Evolutionary conservation across 1,140 invertebrate species (phyloP).

Genomic region (silkworm (Bombyx mori)): ASM3026992v2 NC_085111.1:4590001-4590500

Average conservation of each 20-base stretch:
- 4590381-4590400: slow-evolving; percentile 25
- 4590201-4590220: slow-evolving; percentile 70
- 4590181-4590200: slow-evolving; percentile 32
- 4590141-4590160: slow-evolving; percentile 14
- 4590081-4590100: slow-evolving; percentile 56
- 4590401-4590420: slow-evolving; percentile 12
- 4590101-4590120: slow-evolving; percentile 28
- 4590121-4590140: slow-evolving; percentile 30
- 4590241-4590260: slow-evolving; percentile 71
- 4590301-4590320: slow-evolving; percentile 69
- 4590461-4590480: slow-evolving; percentile 31
- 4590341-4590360: slow-evolving; percentile 67
- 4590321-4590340: slow-evolving; percentile 72
- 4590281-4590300: slow-evolving; percentile 70
- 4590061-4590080: slow-evolving; percentile 44
- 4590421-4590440: slow-evolving; percentile 22
- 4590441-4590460: slow-evolving; percentile 23
- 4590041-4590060: slow-evolving; percentile 30
- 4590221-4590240: slow-evolving; percentile 65
- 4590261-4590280: slow-evolving; percentile 75
- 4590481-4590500: slow-evolving; percentile 26
- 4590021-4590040: slow-evolving; percentile 46
- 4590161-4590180: slow-evolving; percentile 22
- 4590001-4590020: slow-evolving; percentile 26
- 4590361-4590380: slow-evolving; percentile 39